These are phyloP conservation scores for Polymixis lichenea DNA, from an alignment of 2,888 invertebrate genomes.

Conservation along the genomic window DNA sequence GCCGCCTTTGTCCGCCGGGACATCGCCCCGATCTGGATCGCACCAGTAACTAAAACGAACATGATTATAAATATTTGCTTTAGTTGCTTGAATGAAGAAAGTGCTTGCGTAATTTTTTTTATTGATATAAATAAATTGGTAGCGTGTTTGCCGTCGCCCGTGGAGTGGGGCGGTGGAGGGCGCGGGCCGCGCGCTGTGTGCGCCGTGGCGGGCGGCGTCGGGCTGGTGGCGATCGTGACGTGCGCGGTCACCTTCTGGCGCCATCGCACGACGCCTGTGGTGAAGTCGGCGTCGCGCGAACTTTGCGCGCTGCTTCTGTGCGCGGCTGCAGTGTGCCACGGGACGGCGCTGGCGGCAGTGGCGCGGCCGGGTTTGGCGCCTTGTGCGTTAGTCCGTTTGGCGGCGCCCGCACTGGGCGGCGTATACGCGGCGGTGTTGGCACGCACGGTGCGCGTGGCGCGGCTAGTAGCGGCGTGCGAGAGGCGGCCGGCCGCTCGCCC, in stretches of 20 bases:
- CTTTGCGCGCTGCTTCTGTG: slow-evolving; percentile 93
- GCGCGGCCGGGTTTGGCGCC: slow-evolving; percentile 65
- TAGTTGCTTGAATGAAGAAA: background rate
- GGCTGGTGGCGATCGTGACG: slow-evolving; percentile 91
- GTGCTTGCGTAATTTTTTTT: too few relatives aligned
- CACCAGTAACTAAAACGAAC: slow-evolving; percentile 76
- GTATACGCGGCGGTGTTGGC: slow-evolving; percentile 75
- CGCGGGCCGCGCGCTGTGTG: slow-evolving; percentile 67
- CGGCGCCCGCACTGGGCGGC: slow-evolving; percentile 72
- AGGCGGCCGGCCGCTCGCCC: slow-evolving; percentile 76
- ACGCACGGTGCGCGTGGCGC: slow-evolving; percentile 74
- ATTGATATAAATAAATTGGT: slow-evolving; percentile 30
- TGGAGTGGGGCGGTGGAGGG: slow-evolving; percentile 90
- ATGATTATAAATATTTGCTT: background rate
- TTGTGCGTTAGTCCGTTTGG: slow-evolving; percentile 69
- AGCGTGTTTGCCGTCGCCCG: slow-evolving; percentile 91
- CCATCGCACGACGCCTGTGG: slow-evolving; percentile 92
- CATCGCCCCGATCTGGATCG: slow-evolving; percentile 92
- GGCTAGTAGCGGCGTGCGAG: slow-evolving; percentile 71
- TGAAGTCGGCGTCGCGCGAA: slow-evolving; percentile 92
- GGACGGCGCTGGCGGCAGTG: slow-evolving; percentile 92
- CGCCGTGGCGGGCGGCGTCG: slow-evolving; percentile 91
- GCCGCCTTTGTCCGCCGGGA: slow-evolving; percentile 90
- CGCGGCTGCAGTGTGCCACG: slow-evolving; percentile 75
- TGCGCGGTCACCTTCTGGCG: slow-evolving; percentile 90